A percentile compares a stretch with the other conserved stretches of the same genome.
phyloP scores from a whole-genome alignment of 1,140 invertebrate species.

The Sesamia nonagrioides region DNA sequence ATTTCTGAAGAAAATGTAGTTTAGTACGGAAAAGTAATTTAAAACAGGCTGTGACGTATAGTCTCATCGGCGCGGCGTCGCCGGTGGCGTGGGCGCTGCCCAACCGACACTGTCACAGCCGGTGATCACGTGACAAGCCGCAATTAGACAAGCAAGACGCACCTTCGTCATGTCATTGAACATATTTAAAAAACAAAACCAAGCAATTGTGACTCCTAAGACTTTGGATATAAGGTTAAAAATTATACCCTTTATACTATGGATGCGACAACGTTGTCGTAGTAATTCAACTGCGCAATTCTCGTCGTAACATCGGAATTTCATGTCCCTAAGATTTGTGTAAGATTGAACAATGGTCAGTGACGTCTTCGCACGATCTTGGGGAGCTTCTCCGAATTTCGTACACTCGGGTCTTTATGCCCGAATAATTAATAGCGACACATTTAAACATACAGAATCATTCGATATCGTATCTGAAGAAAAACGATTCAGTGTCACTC shows the following conservation, averaged over 20 bases:
- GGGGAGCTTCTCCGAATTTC: constrained; percentile 26
- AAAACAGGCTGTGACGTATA: constrained; percentile 54
- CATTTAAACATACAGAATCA: neutral
- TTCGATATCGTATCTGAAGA: neutral
- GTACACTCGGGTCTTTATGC: constrained; percentile 20
- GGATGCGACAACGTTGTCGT: constrained; percentile 19
- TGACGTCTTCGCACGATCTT: constrained; percentile 45
- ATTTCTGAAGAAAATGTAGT: constrained; percentile 12
- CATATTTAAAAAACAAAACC: constrained; percentile 18
- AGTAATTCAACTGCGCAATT: constrained; percentile 53
- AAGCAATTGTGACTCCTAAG: constrained; percentile 10
- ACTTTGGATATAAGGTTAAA: constrained; percentile 15
- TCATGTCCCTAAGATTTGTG: constrained; percentile 28
- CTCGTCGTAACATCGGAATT: constrained; percentile 49
- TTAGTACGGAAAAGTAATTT: constrained; percentile 21
- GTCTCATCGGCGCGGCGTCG: neutral
- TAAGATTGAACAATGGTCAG: constrained; percentile 44
- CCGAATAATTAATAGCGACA: constrained; percentile 11
- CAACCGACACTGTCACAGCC: constrained; percentile 57
- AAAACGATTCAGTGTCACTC: neutral
- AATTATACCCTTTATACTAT: neutral
- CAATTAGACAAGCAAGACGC: constrained; percentile 59
- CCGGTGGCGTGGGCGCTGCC: constrained; percentile 50
- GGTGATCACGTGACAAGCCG: constrained; percentile 56
- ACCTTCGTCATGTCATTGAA: constrained; percentile 59